These are phyloP conservation scores for Eupelmus urozonus DNA, from an alignment of 2,888 invertebrate genomes.

Conservation along the genomic window DNA sequence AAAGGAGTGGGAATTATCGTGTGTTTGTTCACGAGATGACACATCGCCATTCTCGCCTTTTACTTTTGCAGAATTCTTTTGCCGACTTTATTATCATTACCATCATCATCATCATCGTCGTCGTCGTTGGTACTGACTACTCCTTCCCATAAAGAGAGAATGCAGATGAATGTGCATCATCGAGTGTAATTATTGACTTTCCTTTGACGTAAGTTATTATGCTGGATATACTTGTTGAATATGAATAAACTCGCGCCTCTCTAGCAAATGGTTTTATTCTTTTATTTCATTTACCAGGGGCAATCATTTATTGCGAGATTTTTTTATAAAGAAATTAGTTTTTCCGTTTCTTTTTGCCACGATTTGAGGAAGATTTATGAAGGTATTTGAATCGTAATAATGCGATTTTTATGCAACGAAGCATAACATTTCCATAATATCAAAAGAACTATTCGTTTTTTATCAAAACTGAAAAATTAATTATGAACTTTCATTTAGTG, in stretches of 20 bases:
- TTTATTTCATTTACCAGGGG: not conserved
- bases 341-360: no score
- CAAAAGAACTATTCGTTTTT: no score
- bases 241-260: not conserved
- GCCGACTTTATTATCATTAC: not conserved
- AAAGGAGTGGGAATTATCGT: no score
- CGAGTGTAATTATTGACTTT: slow-evolving; percentile 43
- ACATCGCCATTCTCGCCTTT: not conserved
- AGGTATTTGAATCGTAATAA: no score
- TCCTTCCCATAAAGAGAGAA: not conserved
- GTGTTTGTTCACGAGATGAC: no score
- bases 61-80: slow-evolving; percentile 4
- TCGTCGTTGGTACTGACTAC: not conserved
- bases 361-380: no score
- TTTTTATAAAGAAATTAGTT: no score
- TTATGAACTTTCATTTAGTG: no score
- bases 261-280: not conserved
- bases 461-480: no score
- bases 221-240: slow-evolving; percentile 1
- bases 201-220: slow-evolving; percentile 25
- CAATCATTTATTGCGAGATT: no score
- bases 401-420: no score
- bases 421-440: no score
- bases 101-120: slow-evolving; percentile 1
- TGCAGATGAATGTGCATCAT: slow-evolving; percentile 4